Evolutionary conservation across 2,113 vertebrate genomes (phyloP).

Genomic region (Fukomys damarensis): DNA sequence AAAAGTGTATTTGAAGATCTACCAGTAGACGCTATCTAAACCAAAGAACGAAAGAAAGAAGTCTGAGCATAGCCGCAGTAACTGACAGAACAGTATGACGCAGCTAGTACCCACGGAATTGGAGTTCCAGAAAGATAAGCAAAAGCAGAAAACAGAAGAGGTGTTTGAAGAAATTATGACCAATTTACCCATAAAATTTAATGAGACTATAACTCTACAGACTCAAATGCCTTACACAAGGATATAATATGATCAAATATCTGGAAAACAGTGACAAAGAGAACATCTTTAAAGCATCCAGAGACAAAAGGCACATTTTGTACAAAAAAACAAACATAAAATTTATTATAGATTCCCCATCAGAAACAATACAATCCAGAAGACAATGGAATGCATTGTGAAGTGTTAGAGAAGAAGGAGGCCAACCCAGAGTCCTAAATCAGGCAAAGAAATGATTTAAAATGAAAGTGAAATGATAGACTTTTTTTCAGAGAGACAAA

Average conservation of each 20-base stretch:
- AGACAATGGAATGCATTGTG: slow-evolving; percentile 19
- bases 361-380: slow-evolving; percentile 16
- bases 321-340: slow-evolving; percentile 42
- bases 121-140: background rate
- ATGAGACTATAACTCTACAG: slow-evolving; percentile 1
- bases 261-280: slow-evolving; percentile 46
- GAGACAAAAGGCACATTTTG: background rate
- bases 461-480: slow-evolving; percentile 53
- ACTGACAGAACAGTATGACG: background rate
- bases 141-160: background rate
- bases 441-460: slow-evolving; percentile 17
- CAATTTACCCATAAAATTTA: background rate
- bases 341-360: background rate
- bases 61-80: background rate
- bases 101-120: background rate
- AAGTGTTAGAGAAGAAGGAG: background rate
- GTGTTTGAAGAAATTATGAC: background rate
- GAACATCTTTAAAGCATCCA: slow-evolving; percentile 20
- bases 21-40: background rate
- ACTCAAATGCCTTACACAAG: background rate
- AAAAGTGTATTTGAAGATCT: background rate
- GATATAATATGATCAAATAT: background rate
- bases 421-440: slow-evolving; percentile 32
- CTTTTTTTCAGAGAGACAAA: slow-evolving; percentile 66
- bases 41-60: background rate